A percentile compares a stretch with the other conserved stretches of the same genome.
Evolutionary conservation across 2,888 invertebrate genomes (phyloP).

Genomic region (Polymixis flavicincta): DNA sequence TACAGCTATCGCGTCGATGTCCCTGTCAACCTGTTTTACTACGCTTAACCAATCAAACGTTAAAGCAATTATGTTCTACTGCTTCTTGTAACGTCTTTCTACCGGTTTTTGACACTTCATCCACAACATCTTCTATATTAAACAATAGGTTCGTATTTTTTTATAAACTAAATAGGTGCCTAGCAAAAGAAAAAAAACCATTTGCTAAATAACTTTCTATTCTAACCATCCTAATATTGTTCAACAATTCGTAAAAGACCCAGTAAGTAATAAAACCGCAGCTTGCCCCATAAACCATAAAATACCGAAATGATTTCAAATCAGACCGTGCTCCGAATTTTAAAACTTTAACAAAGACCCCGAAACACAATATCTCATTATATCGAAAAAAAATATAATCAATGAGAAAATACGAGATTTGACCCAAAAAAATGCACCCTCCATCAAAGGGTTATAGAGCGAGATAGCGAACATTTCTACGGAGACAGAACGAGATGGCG

Average conservation of each 20-base stretch:
- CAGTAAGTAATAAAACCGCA: conserved; percentile 56
- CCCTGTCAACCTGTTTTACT: too few relatives aligned
- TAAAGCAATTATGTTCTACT: too few relatives aligned
- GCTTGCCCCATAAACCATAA: conserved; percentile 63
- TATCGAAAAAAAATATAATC: conserved; percentile 82
- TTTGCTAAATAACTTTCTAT: background rate
- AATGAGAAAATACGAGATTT: conserved; percentile 89
- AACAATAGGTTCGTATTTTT: background rate
- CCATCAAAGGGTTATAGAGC: conserved; percentile 84
- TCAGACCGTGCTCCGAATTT: conserved; percentile 73
- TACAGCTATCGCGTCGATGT: too few relatives aligned
- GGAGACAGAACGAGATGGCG: conserved; percentile 71
- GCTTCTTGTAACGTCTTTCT: too few relatives aligned
- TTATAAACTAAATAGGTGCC: background rate
- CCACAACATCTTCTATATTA: too few relatives aligned
- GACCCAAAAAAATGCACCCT: conserved; percentile 87
- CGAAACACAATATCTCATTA: conserved; percentile 90
- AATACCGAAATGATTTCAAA: conserved; percentile 70
- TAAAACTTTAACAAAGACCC: conserved; percentile 77
- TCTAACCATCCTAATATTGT: conserved; percentile 15
- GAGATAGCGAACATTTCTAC: conserved; percentile 69
- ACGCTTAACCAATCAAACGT: too few relatives aligned
- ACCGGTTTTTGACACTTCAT: too few relatives aligned
- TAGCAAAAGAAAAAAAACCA: background rate
- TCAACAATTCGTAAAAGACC: conserved; percentile 41